These are phyloP conservation scores for Piscicola geometra DNA, from an alignment of 2,888 invertebrate genomes.

Conservation along the genomic window DNA sequence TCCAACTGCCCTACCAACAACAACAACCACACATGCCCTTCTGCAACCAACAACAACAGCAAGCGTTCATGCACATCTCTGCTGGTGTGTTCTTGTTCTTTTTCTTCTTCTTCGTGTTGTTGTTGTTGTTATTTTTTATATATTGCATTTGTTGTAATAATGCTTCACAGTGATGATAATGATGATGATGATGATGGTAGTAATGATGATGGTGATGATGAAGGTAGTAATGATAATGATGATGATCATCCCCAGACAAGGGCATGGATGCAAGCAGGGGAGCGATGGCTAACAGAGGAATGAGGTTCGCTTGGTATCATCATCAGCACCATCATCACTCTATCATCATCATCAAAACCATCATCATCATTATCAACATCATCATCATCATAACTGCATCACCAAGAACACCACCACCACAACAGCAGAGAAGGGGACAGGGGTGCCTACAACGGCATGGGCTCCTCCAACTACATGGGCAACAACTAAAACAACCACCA, in stretches of 20 bases:
- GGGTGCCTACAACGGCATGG: neutral
- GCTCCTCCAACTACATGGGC: neutral
- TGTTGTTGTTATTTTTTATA: too few species aligned
- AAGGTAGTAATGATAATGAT: conserved; percentile 10
- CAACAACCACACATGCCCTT: too few species aligned
- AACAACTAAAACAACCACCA: neutral
- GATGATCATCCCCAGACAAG: conserved; percentile 7
- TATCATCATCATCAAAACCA: neutral
- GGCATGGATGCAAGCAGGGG: conserved; percentile 1
- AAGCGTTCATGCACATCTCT: too few species aligned
- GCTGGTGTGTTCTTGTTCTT: too few species aligned
- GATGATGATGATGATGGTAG: neutral
- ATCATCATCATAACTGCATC: too few species aligned
- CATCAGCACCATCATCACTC: neutral
- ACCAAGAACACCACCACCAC: neutral
- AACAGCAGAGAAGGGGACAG: neutral
- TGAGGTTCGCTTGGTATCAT: neutral
- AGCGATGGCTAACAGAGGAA: conserved; percentile 3
- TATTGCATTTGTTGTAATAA: too few species aligned
- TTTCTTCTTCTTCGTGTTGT: too few species aligned
- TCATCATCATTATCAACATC: too few species aligned
- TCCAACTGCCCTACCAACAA: too few species aligned
- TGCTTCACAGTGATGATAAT: neutral
- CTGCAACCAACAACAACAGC: too few species aligned
- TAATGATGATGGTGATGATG: neutral